Conservation (phyloP, 2,797 vertebrate species). For the Botia almorhae region DNA sequence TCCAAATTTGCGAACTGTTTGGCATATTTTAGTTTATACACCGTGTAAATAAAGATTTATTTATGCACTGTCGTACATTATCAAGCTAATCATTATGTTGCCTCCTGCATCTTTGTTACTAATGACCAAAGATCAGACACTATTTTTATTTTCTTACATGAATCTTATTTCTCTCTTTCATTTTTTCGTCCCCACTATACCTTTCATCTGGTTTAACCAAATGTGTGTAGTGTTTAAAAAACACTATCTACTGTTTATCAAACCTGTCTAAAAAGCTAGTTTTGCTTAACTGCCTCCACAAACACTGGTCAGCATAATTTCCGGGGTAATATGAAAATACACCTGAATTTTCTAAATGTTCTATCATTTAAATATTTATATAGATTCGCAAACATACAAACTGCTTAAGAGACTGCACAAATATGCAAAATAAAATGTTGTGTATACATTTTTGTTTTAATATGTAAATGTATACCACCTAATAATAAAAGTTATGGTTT, state of each 20-base stretch:
- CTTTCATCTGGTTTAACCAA: neutral
- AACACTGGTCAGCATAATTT: slow-evolving; percentile 15
- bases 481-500: slow-evolving; percentile 60
- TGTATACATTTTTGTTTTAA: slow-evolving; percentile 48
- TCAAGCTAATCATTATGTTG: slow-evolving; percentile 5
- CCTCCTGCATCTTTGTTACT: slow-evolving; percentile 17
- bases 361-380: neutral
- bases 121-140: slow-evolving; percentile 38
- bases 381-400: slow-evolving; percentile 19
- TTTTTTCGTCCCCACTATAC: neutral
- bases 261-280: neutral
- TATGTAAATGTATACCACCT: slow-evolving; percentile 62
- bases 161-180: neutral
- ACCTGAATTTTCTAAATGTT: slow-evolving; percentile 26
- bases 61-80: neutral
- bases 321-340: neutral
- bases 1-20: neutral
- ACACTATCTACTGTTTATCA: neutral
- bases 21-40: neutral
- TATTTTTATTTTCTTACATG: neutral
- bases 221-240: no score
- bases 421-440: slow-evolving; percentile 39
- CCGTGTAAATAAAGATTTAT: neutral
- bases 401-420: slow-evolving; percentile 34
- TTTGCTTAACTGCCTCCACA: slow-evolving; percentile 13